phyloP scores from a whole-genome alignment of 92 coral and sea anemone species.

The Scolanthus callimorphus region DNA sequence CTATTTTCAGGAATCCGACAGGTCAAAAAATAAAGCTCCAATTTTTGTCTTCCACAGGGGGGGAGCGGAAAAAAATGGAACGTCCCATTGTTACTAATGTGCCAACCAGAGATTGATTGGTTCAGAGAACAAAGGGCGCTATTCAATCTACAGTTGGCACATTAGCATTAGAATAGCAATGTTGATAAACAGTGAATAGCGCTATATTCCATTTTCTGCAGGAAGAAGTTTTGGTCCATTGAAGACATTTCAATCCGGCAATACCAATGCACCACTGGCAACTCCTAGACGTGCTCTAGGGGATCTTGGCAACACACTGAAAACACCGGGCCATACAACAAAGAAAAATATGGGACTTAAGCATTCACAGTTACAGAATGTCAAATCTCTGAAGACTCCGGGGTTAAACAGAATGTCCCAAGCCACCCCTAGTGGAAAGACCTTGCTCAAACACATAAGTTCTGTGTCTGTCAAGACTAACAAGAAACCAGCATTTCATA shows the following conservation, averaged over 20 bases:
- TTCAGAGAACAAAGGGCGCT: too few species aligned
- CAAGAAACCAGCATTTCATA: conserved; percentile 31
- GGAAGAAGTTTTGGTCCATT: conserved; percentile 69
- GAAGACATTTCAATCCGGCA: conserved; percentile 45
- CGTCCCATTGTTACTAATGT: too few species aligned
- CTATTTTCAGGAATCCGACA: too few species aligned
- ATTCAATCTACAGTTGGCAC: too few species aligned
- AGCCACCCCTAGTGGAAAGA: conserved; percentile 54
- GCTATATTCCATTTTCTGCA: conserved; percentile 2
- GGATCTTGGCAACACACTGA: conserved; percentile 75
- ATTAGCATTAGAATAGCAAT: too few species aligned
- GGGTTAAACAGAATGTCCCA: conserved; percentile 22
- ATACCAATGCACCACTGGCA: conserved; percentile 44
- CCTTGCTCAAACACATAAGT: conserved; percentile 36
- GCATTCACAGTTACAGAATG: conserved; percentile 30
- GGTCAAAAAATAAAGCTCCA: too few species aligned
- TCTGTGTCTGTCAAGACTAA: conserved; percentile 36
- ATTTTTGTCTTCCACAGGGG: too few species aligned
- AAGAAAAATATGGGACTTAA: conserved; percentile 37
- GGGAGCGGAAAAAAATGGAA: too few species aligned
- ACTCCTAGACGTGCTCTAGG: conserved; percentile 94
- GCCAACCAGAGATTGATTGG: too few species aligned
- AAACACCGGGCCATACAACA: conserved; percentile 19
- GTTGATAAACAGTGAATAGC: too few species aligned
- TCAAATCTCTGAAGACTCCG: conserved; percentile 26